These are phyloP conservation scores for Wasmannia auropunctata DNA, from an alignment of 1,140 invertebrate species.

Conservation along the genomic window DNA sequence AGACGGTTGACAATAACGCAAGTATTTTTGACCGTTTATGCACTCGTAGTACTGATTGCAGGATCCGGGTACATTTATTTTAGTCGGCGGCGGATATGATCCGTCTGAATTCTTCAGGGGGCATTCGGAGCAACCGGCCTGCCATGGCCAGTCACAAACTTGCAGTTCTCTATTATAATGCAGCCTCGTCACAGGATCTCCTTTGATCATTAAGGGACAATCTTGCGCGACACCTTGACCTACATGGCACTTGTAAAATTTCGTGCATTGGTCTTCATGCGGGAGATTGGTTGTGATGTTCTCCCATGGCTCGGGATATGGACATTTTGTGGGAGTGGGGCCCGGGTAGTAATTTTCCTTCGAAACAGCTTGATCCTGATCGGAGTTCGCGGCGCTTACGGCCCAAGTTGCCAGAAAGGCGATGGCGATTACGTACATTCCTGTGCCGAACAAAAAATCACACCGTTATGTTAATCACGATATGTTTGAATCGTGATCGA, in stretches of 20 bases:
- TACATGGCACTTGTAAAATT: constrained; percentile 51
- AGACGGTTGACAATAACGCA: background rate
- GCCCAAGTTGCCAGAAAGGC: constrained; percentile 5
- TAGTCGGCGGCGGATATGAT: background rate
- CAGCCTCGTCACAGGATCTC: background rate
- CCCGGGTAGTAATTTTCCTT: too few species aligned
- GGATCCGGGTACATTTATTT: background rate
- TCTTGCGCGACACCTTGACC: background rate
- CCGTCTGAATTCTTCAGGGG: background rate
- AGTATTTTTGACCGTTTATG: background rate
- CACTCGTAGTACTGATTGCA: background rate
- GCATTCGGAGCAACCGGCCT: constrained; percentile 3
- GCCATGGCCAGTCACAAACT: constrained; percentile 53
- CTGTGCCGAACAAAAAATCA: constrained; percentile 2
- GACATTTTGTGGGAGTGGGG: background rate
- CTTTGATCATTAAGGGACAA: constrained; percentile 14
- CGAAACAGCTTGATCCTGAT: background rate
- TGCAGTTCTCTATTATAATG: constrained; percentile 40
- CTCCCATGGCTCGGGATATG: background rate
- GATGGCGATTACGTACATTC: constrained; percentile 12
- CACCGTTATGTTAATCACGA: background rate
- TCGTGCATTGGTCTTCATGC: constrained; percentile 59
- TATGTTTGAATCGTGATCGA: background rate
- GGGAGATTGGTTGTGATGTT: constrained; percentile 48
- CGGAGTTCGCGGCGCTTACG: background rate